Base-by-base conservation (phyloP, 35 echinoderm and acorn worm genomes). In the Ophioderma brevispina region DNA sequence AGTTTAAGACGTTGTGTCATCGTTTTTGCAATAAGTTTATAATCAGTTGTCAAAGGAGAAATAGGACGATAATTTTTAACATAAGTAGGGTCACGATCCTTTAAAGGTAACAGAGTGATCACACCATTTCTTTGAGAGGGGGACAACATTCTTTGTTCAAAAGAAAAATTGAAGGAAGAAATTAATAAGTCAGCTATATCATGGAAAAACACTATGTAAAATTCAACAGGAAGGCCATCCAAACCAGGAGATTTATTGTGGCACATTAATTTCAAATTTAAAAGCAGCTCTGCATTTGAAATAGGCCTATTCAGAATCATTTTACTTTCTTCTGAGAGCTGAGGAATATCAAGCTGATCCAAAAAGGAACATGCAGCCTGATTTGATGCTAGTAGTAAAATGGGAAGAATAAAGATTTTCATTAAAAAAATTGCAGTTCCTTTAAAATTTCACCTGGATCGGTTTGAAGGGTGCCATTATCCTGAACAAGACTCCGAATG, bases 161-260 rank as follows among this genome's bases (percentile, higher is more conserved):
- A 85, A 0, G 82, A 85, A 64, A 70, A 64, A 0, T 85, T 64
- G 3, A 59, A 85, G 18, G 82, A 85, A 0, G 49, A n/a, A 6
- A 85, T 3, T 40, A 85, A 70, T 31, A 85, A 36, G 31, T 85
- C 82, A 55, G 36, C 55, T 1, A 64, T 75, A 19, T 85, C 82
- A 85, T 85, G 39, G 21, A 85, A 85, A 64, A 85, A 64, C 0
- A 23, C 36, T 15, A 85, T n/a, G 42, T 85, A 85, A 36, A 85
- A 85, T 36, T 85, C 82, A 35, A 13, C 23, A 0, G 82, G 82
- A 0, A 85, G 82, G 35, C 50, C 82, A 64, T 85, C 82, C 50
- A 85, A 64, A 0, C 82, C 82, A 1, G 82, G 82, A 33, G 52
- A 59, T 38, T 75, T 85, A 13, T 85, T 75, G 0, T 0, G 21